Conservation (phyloP, 1,140 invertebrate genomes). For the Monochamus saltuarius region DNA sequence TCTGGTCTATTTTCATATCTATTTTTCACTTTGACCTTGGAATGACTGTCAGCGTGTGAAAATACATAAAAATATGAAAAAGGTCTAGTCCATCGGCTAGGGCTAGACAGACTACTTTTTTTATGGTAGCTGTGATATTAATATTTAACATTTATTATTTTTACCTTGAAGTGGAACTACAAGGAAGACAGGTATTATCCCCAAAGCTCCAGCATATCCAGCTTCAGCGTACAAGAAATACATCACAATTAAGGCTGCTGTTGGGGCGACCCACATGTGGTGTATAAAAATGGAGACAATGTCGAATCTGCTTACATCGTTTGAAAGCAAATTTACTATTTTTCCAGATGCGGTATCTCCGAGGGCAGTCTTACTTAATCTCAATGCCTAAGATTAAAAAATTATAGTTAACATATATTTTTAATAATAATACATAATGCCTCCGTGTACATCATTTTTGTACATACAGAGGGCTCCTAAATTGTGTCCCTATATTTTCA, state of each 20-base stretch:
- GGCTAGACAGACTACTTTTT: no score
- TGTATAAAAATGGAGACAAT: conserved; percentile 61
- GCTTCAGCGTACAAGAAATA: conserved; percentile 66
- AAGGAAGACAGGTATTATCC: conserved; percentile 66
- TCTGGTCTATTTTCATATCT: no score
- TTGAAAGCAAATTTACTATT: conserved; percentile 81
- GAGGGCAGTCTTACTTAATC: conserved; percentile 65
- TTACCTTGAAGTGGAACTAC: conserved; percentile 74
- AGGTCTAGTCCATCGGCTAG: background rate
- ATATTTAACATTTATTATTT: conserved; percentile 20
- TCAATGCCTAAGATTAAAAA: conserved; percentile 53
- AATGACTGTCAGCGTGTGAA: no score
- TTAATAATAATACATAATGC: no score
- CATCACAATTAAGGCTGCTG: conserved; percentile 62
- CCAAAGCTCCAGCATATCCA: conserved; percentile 66
- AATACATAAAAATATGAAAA: no score
- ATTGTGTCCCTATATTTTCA: no score
- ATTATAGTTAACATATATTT: background rate
- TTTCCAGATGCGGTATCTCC: conserved; percentile 79
- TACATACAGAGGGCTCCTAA: conserved; percentile 12
- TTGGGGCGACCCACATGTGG: conserved; percentile 67
- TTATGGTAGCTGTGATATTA: no score
- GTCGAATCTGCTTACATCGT: conserved; percentile 72
- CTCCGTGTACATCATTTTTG: background rate
- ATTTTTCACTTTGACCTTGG: no score